Evolutionary conservation across 1,140 invertebrate species (phyloP).

Genomic region (Papilio aristodemus): DNA sequence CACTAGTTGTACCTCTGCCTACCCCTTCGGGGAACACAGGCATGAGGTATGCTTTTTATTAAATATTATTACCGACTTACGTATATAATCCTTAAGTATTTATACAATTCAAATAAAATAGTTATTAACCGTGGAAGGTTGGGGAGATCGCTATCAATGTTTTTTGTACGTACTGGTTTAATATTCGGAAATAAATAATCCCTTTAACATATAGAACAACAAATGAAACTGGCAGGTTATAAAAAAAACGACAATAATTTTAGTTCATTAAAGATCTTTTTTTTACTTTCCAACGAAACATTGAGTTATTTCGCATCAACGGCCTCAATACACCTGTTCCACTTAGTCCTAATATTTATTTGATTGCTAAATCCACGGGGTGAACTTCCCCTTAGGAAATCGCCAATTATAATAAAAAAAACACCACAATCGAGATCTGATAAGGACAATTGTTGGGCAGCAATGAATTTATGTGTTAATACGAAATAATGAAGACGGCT

Average conservation of each 20-base stretch:
- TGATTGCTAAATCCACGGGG: slow-evolving; percentile 40
- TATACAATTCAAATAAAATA: too few species aligned
- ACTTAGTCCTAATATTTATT: slow-evolving; percentile 41
- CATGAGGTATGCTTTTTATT: too few species aligned
- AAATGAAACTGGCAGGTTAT: slow-evolving; percentile 3
- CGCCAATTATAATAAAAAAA: slow-evolving; percentile 41
- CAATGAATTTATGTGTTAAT: slow-evolving; percentile 24
- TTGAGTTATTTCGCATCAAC: slow-evolving; percentile 36
- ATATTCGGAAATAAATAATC: background rate
- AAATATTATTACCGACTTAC: too few species aligned
- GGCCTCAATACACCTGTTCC: slow-evolving; percentile 34
- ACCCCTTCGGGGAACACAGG: too few species aligned
- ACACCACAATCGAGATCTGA: slow-evolving; percentile 32
- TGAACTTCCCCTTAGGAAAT: slow-evolving; percentile 37
- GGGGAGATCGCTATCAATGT: too few species aligned
- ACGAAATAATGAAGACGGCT: slow-evolving; percentile 26
- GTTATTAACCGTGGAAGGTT: too few species aligned
- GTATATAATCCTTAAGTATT: too few species aligned
- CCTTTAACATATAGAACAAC: background rate
- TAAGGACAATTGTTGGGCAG: slow-evolving; percentile 20
- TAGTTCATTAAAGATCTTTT: slow-evolving; percentile 38
- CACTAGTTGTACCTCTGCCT: too few species aligned
- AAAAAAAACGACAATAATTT: slow-evolving; percentile 28
- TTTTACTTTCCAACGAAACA: slow-evolving; percentile 36
- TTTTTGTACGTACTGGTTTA: background rate